Percentiles rank a stretch among this genome's conserved stretches.
Evolutionary conservation across 1,140 invertebrate genomes (phyloP).

Genomic region (Brachionus asplanchnoidis): DNA sequence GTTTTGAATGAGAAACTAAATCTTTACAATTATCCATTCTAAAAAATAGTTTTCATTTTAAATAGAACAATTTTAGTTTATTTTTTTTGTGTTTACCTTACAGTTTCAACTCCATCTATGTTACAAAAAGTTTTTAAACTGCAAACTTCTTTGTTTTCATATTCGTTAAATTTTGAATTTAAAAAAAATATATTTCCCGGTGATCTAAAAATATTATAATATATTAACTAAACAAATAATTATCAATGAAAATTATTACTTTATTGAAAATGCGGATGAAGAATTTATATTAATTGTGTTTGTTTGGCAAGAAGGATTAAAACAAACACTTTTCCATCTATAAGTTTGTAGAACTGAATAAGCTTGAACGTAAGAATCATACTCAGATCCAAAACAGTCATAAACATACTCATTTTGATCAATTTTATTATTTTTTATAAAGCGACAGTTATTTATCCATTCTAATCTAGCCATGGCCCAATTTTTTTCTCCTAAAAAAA

Average conservation of each 20-base stretch:
- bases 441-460: background rate
- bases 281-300: background rate
- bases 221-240: background rate
- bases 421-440: background rate
- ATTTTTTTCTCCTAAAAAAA: background rate
- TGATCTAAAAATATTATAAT: background rate
- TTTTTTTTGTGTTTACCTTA: background rate
- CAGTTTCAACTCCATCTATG: background rate
- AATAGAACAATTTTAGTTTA: background rate
- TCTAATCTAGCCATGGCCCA: background rate
- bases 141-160: background rate
- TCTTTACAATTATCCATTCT: background rate
- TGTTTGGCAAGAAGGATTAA: background rate
- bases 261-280: background rate
- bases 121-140: background rate
- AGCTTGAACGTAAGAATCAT: background rate
- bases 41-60: background rate
- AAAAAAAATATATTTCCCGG: background rate
- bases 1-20: background rate
- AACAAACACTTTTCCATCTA: background rate
- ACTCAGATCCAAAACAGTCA: slow-evolving; percentile 1
- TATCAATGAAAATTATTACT: background rate
- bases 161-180: background rate
- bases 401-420: background rate
- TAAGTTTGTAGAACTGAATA: background rate